Evolutionary conservation across 2,888 invertebrate genomes (phyloP).

Genomic region (Trissolcus brochymenae): DNA sequence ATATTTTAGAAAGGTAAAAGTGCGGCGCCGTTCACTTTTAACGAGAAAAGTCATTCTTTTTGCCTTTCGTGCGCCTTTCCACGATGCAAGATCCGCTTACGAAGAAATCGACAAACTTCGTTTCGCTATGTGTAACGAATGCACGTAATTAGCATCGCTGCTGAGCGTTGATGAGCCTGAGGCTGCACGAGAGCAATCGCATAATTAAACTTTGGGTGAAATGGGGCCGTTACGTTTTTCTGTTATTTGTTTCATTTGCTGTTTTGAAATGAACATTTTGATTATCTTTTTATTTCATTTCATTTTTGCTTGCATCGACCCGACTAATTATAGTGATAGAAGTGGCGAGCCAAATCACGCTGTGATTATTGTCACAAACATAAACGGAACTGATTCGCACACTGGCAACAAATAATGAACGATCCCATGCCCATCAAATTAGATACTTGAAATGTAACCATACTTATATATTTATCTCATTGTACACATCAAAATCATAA

Average conservation of each 20-base stretch:
- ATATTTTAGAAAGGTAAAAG: constrained; percentile 70
- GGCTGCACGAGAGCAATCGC: constrained; percentile 14
- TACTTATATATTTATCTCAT: too few species aligned
- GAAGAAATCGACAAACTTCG: constrained; percentile 52
- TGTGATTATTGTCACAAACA: not conserved
- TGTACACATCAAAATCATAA: too few species aligned
- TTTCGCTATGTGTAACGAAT: constrained; percentile 49
- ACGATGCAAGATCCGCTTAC: constrained; percentile 53
- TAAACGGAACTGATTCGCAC: not conserved
- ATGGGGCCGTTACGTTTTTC: constrained; percentile 13
- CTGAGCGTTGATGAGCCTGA: constrained; percentile 30
- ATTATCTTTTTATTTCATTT: constrained; percentile 8
- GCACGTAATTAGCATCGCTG: constrained; percentile 43
- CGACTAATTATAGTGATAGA: too few species aligned
- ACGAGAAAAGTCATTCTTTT: constrained; percentile 62
- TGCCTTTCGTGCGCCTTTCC: constrained; percentile 54
- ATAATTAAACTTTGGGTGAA: constrained; percentile 39
- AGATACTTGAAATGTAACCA: too few species aligned
- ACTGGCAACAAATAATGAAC: too few species aligned
- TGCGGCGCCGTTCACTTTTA: constrained; percentile 60
- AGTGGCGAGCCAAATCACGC: not conserved
- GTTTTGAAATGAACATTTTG: constrained; percentile 5
- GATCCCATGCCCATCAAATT: too few species aligned
- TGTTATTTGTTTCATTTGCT: not conserved
- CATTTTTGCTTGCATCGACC: not conserved